Evolutionary conservation across 2,113 vertebrate genomes (phyloP), one percentile per base, ranked within the genome.

Genomic region (Rhabdomys dilectus): DNA sequence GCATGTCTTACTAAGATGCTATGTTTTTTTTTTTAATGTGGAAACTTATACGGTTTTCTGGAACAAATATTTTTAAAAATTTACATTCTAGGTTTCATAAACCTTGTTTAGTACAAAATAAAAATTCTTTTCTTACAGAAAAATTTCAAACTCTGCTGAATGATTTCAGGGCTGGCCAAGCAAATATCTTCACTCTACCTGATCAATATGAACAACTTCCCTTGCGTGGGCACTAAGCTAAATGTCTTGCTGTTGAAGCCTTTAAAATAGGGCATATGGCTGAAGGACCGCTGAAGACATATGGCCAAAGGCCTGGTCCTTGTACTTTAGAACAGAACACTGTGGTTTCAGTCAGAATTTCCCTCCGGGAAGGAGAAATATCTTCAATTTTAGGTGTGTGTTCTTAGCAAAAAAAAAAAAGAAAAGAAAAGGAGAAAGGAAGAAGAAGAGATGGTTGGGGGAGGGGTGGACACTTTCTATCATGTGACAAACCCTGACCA

Each of bases 111-210:
- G 7, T 39, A 66, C 9, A 60, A 96, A 94, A 16, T 7, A 95
- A n/a, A 16, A 56, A 29, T 78, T 60, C 29, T 77, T 62, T 34
- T 77, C 77, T 89, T 64, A 39, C 15, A 82, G 60, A 85, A 80
- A 31, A 90, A 66, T 92, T 90, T 88, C n/a, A 45, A 93, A 88
- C 22, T 39, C n/a, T 75, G 15, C 2, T 36, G 13, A 95, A 81
- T 66, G 51, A 31, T 51, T 76, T 26, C 39, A 51, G 60, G 92
- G 34, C 80, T 93, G 78, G 78, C 22, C 58, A 82, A 85, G 72
- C 36, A 93, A 80, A 88, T 77, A 3, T 92, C 94, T 89, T 73
- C 53, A 56, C 72, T 95, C 75, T 88, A 66, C 73, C 36, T 84
- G 68, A 72, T 88, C 53, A 88, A 45, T 22, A 82, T 0, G 24